Base-by-base conservation (phyloP, 2,888 invertebrate species). In the Dicroscelio sp. region DNA sequence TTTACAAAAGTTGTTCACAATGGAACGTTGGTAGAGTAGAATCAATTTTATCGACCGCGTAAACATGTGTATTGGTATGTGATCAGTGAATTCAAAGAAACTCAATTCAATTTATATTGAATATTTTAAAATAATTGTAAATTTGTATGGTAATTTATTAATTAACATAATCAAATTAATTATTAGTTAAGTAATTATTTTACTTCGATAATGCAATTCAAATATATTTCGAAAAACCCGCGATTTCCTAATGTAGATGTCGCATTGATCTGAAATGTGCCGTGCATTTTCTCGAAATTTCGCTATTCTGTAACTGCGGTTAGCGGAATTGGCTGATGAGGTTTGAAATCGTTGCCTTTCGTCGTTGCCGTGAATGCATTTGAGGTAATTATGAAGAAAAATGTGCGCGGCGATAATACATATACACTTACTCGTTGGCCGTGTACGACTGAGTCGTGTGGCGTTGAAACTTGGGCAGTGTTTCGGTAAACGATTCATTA, bases 171-270 rank as follows among this genome's bases (percentile, higher is more conserved):
- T 63, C 63, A 63, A 63, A 63, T 63, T 63, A 30, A 20, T 63
- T 30, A 63, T 63, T 63, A 30, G 30, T 63, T 30, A 30, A 63
- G 63, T 30, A 63, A 63, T 30, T 63, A 27, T 63, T 63, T 63
- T 27, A 63, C 30, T 63, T 63, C 63, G 30, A 63, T 27, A 30
- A 63, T 30, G 63, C 63, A 63, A 27, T 63, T 63, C 63, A 63
- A 63, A 63, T 63, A 63, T 63, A 63, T 63, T 63, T 63, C 27
- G 63, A 30, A 63, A 63, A 63, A 30, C 30, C 27, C 63, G 63
- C 63, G 63, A 63, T 63, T 63, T 63, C 63, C 12, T 63, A 63
- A 63, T 63, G 63, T 30, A 63, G 63, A 63, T 63, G 63, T 63
- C 63, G 63, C 63, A 17, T 30, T 63, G 63, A 63, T 63, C 63